Evolutionary conservation across 2,113 vertebrate genomes (phyloP), one percentile per base, ranked within the genome.

Genomic region (Clarias magur): DNA sequence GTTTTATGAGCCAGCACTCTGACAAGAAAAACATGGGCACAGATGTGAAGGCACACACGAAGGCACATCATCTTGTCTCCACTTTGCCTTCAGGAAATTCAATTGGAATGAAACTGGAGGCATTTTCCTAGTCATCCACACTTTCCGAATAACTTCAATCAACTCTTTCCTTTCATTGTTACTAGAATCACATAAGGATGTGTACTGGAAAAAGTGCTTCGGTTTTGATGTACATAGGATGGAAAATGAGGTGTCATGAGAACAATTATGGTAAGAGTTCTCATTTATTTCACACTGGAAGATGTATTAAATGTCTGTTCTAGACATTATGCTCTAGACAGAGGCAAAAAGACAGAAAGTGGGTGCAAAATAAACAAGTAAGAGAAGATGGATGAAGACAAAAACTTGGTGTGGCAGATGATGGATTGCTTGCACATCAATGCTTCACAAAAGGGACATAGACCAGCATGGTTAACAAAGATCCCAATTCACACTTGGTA

Each of bases 51-150:
- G 13, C n/a, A 68, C 67, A 72, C 16, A 30, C 17, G 3, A 48
- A 42, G 19, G 19, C 9, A 42, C 19, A 42, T 73, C 70, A 42
- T 30, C 10, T 63, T 7, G 17, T 6, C 21, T 63, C 57, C 16
- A 59, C 57, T 34, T 38, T 30, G 16, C 68, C 30, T 2, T 72
- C 30, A 38, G 48, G 87, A 94, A 93, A 80, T 89, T 93, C 89
- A 94, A 94, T 68, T 95, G 94, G 23, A 97, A 94, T 76, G 94
- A 94, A 88, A 92, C 95, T 67, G 95, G 94, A 4, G 95, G 95
- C 25, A 95, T 94, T 86, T 92, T 93, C 95, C 95, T 96, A 0
- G 95, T 95, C 90, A 94, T 83, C 91, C 96, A 82, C n/a, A 96
- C 93, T 91, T 93, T 95, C 88, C 95, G 90, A 60, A 96, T 96